Conservation (phyloP, 2,113 vertebrate species). For the Spilogale gracilis region DNA sequence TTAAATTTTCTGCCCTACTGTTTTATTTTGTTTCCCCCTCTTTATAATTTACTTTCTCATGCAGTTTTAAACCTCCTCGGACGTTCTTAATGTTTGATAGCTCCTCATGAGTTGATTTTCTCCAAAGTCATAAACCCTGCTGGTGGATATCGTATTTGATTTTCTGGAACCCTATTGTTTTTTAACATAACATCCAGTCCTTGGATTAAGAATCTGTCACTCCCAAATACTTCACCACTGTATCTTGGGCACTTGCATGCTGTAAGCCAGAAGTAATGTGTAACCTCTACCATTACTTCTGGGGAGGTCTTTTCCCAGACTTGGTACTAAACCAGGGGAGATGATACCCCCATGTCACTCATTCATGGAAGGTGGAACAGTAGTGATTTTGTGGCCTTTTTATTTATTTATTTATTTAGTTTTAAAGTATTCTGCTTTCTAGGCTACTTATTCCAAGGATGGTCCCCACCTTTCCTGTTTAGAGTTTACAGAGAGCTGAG, state of each 20-base stretch:
- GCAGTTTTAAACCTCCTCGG: not conserved
- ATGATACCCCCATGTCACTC: rapidly evolving
- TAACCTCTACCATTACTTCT: not conserved
- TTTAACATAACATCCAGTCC: constrained; percentile 48
- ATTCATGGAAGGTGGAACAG: not conserved
- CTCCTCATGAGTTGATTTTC: constrained; percentile 50
- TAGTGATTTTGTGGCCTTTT: not conserved
- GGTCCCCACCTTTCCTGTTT: not conserved
- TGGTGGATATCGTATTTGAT: constrained; percentile 38
- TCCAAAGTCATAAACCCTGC: not conserved
- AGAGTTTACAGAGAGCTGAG: constrained; percentile 12
- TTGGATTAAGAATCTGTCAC: constrained; percentile 50
- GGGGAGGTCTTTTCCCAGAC: not conserved
- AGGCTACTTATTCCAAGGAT: not conserved
- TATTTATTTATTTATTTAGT: not conserved
- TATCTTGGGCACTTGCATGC: not conserved
- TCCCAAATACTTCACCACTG: constrained; percentile 11
- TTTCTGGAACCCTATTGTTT: constrained; percentile 59
- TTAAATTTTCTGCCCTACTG: constrained; percentile 36
- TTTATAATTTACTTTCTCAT: constrained; percentile 59
- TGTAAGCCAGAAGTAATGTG: not conserved
- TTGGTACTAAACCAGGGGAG: not conserved
- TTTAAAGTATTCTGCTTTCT: constrained; percentile 30
- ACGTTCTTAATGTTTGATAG: constrained; percentile 25
- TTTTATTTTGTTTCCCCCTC: not conserved